A percentile compares a stretch with the other conserved stretches of the same genome.
Conservation (phyloP, 2,888 invertebrate genomes). For the Erpobdella octoculata region DNA sequence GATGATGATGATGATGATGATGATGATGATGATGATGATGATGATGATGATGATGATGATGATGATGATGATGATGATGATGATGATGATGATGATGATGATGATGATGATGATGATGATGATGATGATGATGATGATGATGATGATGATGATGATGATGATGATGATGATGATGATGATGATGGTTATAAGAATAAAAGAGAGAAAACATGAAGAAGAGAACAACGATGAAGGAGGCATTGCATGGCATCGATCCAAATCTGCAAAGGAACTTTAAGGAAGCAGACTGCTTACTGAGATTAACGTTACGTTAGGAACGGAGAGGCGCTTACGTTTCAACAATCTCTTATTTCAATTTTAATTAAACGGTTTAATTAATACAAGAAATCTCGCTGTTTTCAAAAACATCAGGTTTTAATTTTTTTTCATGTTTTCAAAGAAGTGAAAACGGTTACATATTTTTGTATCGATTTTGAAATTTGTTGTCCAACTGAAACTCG, state of each 20-base stretch:
- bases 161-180: slow-evolving; percentile 24
- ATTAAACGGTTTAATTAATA: no score
- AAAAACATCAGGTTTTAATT: no score
- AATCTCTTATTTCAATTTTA: no score
- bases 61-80: slow-evolving; percentile 20
- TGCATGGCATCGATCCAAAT: slow-evolving; percentile 2
- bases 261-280: no score
- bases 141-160: neutral
- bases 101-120: slow-evolving; percentile 25
- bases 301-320: no score
- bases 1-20: slow-evolving; percentile 9
- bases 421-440: no score
- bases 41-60: slow-evolving; percentile 26
- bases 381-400: no score
- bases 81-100: slow-evolving; percentile 19
- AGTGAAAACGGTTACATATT: no score
- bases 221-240: neutral
- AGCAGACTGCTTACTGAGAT: no score
- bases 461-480: no score
- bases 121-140: slow-evolving; percentile 14
- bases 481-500: no score
- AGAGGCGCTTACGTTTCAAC: no score
- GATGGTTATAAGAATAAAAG: slow-evolving; percentile 11
- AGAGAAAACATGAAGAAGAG: neutral
- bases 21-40: slow-evolving; percentile 17